Evolutionary conservation across 2,113 vertebrate species (phyloP), one percentile per base, ranked within the genome.

Genomic region (Acanthochromis polyacanthus): DNA sequence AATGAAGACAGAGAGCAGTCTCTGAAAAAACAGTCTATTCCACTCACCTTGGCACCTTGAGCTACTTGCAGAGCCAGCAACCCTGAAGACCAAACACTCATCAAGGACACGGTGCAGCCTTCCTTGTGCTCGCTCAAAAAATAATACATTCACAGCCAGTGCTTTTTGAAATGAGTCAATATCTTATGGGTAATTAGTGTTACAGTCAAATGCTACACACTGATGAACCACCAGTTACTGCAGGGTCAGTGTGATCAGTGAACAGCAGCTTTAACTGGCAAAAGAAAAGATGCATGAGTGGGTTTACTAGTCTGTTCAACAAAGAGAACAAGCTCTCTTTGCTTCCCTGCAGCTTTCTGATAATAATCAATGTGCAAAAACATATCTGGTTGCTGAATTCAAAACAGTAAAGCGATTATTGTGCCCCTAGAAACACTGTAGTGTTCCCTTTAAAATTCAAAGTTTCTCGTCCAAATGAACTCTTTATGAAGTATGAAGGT

Each of bases 1-100:
- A 69, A 82, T 59, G 53, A 79, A 84, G 62, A 76, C 75, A 78
- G 61, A 78, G 75, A 78, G 57, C 25, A 20, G 64, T 50, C 67
- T 75, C 64, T 0, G 22, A 78, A 51, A 66, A 80, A 73, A 74
- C 23, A 62, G 32, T 17, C 69, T 58, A 48, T 58, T 59, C 0
- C 62, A 72, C 71, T 64, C 57, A 50, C 28, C 14, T 30, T 2
- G 71, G 22, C 77, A 72, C 51, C 75, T 84, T 76, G 52, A 76
- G 75, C 62, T 82, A 61, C 61, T 50, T 60, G 19, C 11, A 57
- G 43, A 88, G 71, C 66, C 71, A 69, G 48, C 53, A 76, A 82
- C 62, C 60, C 57, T 72, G 57, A 69, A 80, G 32, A 62, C 56
- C 43, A 28, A 72, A 71, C 45, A 84, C 63, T 32, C 25, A 71